A percentile compares a stretch with the other conserved stretches of the same genome.
Evolutionary conservation across 2,113 vertebrate species (phyloP).

Genomic region (Actinemys pallida): DNA sequence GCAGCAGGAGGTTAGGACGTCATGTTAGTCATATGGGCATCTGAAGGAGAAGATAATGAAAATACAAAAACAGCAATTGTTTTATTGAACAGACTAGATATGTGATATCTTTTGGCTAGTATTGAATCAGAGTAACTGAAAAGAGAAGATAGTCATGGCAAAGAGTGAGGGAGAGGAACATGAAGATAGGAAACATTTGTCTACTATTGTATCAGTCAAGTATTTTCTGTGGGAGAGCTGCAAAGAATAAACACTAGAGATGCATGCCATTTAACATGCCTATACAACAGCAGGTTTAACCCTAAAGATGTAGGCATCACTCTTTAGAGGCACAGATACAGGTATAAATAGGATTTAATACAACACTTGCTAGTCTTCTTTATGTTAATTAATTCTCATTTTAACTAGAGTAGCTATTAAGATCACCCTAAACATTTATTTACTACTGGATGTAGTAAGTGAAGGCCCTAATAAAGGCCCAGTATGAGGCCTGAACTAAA

Average conservation of each 20-base stretch:
- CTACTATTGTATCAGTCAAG: neutral
- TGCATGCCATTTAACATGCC: neutral
- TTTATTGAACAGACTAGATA: neutral
- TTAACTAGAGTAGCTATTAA: neutral
- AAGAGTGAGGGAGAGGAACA: neutral
- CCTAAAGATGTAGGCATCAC: neutral
- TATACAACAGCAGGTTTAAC: neutral
- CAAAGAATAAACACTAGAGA: neutral
- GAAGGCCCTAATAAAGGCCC: no score
- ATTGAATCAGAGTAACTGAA: neutral
- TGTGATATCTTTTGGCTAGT: neutral
- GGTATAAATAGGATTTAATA: neutral
- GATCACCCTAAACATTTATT: neutral
- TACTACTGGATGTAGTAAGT: neutral
- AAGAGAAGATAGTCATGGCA: neutral
- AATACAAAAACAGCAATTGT: neutral
- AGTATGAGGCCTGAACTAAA: no score
- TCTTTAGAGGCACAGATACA: neutral
- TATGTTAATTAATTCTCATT: neutral
- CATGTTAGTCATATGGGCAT: neutral
- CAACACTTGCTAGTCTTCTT: neutral
- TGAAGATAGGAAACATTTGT: neutral
- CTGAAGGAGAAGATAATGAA: neutral
- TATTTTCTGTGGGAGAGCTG: neutral
- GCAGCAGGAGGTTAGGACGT: neutral